Percentiles rank a stretch among this genome's conserved stretches.
Evolutionary conservation across 1,140 invertebrate genomes (phyloP).

Genomic region (Drosophila pectinifera): DNA sequence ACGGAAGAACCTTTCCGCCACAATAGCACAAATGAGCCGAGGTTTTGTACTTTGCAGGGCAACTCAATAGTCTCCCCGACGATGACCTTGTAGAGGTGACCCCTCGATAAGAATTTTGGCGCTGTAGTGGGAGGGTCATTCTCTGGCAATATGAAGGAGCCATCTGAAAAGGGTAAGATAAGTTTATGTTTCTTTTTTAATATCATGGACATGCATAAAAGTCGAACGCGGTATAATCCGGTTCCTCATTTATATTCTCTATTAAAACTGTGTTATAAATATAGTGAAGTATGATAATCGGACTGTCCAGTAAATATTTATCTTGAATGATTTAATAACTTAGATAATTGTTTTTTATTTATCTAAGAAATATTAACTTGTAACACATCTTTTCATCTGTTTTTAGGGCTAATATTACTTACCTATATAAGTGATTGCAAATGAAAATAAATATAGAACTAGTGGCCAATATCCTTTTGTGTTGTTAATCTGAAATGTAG

Average conservation of each 20-base stretch:
- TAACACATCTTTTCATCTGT: too few species aligned
- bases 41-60: slow-evolving; percentile 91
- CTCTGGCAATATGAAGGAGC: slow-evolving; percentile 65
- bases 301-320: too few species aligned
- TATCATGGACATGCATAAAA: neutral
- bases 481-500: slow-evolving; percentile 43
- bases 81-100: slow-evolving; percentile 90
- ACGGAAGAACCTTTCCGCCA: slow-evolving; percentile 88
- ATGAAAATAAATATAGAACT: slow-evolving; percentile 34
- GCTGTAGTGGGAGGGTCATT: slow-evolving; percentile 73
- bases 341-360: too few species aligned
- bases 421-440: slow-evolving; percentile 44
- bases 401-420: slow-evolving; percentile 18
- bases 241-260: too few species aligned
- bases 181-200: neutral
- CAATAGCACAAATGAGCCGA: slow-evolving; percentile 87
- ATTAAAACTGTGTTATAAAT: too few species aligned
- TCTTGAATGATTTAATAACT: too few species aligned
- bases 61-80: slow-evolving; percentile 90
- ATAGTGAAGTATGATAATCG: too few species aligned
- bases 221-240: too few species aligned
- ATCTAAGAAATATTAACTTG: too few species aligned
- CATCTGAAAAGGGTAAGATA: slow-evolving; percentile 41
- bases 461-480: slow-evolving; percentile 36
- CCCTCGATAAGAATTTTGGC: slow-evolving; percentile 89